A percentile compares a stretch with the other conserved stretches of the same genome.
These are phyloP conservation scores for Triplophysa rosa DNA, from an alignment of 2,113 vertebrate genomes.

Conservation along the genomic window DNA sequence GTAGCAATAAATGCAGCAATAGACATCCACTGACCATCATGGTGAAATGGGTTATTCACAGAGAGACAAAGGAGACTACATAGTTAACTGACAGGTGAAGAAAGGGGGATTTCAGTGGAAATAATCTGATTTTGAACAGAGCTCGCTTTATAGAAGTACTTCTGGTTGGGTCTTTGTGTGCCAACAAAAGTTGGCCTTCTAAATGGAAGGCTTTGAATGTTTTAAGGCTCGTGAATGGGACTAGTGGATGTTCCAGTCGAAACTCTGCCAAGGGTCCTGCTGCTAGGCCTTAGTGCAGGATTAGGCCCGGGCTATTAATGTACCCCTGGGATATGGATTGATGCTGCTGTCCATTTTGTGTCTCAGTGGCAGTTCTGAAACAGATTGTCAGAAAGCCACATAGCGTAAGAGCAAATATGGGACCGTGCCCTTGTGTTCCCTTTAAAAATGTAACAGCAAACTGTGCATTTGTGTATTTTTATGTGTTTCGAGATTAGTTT, in stretches of 20 bases:
- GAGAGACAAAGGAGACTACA: slow-evolving; percentile 82
- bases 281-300: slow-evolving; percentile 63
- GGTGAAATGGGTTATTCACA: slow-evolving; percentile 85
- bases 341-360: slow-evolving; percentile 12
- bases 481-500: neutral
- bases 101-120: slow-evolving; percentile 89
- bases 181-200: slow-evolving; percentile 80
- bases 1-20: slow-evolving; percentile 87
- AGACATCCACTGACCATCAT: slow-evolving; percentile 80
- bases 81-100: slow-evolving; percentile 94
- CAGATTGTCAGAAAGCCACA: neutral
- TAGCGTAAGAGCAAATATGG: neutral
- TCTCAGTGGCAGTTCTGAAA: neutral
- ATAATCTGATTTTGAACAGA: slow-evolving; percentile 93
- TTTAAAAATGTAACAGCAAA: neutral
- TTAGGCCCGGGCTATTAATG: slow-evolving; percentile 56
- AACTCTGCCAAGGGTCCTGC: slow-evolving; percentile 62
- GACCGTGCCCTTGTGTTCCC: neutral
- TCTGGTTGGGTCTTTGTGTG: slow-evolving; percentile 77
- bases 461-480: too few species aligned
- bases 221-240: slow-evolving; percentile 70
- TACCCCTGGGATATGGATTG: slow-evolving; percentile 43
- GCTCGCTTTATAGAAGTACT: slow-evolving; percentile 74
- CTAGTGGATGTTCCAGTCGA: slow-evolving; percentile 71
- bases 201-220: slow-evolving; percentile 77